phyloP scores from a whole-genome alignment of 2,797 vertebrate species.

The Oryzias sinensis region DNA sequence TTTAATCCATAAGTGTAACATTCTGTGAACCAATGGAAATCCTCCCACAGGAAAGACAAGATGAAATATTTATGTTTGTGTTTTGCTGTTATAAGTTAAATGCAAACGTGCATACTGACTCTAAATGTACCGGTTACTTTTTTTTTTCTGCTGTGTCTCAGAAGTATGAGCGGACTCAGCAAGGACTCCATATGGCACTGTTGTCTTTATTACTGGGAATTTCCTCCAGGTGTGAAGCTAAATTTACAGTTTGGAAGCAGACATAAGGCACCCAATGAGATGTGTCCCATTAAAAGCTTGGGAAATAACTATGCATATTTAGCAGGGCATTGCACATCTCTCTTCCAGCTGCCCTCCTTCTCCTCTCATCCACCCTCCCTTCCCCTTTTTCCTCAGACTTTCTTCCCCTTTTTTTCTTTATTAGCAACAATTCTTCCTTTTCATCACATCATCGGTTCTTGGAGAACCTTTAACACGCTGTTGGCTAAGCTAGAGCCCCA shows the following conservation, averaged over 20 bases:
- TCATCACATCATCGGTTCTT: constrained; percentile 64
- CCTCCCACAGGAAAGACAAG: constrained; percentile 12
- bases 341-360: constrained; percentile 32
- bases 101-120: constrained; percentile 25
- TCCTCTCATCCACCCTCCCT: constrained; percentile 33
- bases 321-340: constrained; percentile 72
- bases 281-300: constrained; percentile 77
- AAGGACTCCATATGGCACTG: constrained; percentile 44
- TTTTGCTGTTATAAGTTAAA: constrained; percentile 8
- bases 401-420: constrained; percentile 48
- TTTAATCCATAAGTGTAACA: constrained; percentile 36
- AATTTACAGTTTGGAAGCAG: constrained; percentile 70
- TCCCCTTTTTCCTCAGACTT: constrained; percentile 19
- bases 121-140: constrained; percentile 31
- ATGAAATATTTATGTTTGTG: constrained; percentile 20
- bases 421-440: constrained; percentile 61
- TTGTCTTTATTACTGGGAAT: constrained; percentile 59
- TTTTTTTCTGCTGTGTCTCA: constrained; percentile 24
- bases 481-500: constrained; percentile 62
- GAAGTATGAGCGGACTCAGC: constrained; percentile 40
- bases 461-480: constrained; percentile 67
- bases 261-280: constrained; percentile 81
- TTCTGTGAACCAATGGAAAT: constrained; percentile 8
- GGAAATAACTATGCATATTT: constrained; percentile 74
- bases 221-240: constrained; percentile 62